Evolutionary conservation across 2,113 vertebrate genomes (phyloP).

Genomic region (Ardeotis arabs): DNA sequence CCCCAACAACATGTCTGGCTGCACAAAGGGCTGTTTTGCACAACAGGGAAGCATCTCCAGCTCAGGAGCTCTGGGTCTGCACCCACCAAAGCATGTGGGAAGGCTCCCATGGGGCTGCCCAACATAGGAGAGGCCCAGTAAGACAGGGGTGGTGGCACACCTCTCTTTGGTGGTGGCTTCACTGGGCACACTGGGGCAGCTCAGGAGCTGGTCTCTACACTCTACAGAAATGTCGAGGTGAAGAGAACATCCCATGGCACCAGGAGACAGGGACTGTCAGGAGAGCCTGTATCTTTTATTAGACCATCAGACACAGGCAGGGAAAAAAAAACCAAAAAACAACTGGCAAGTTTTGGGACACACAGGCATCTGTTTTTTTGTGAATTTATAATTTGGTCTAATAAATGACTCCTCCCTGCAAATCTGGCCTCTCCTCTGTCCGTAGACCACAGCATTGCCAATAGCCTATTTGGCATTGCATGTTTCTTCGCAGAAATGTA

Average conservation of each 20-base stretch:
- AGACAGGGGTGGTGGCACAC: too few relatives aligned
- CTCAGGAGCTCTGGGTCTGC: background rate
- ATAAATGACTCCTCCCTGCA: background rate
- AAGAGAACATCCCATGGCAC: background rate
- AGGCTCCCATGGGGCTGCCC: background rate
- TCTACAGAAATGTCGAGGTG: background rate
- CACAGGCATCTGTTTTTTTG: rapidly evolving
- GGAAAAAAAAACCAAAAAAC: background rate
- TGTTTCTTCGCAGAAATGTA: background rate
- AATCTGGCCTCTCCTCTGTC: background rate
- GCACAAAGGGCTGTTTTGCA: background rate
- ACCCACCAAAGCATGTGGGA: background rate
- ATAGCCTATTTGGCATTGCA: background rate
- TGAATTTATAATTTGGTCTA: background rate
- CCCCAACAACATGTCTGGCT: rapidly evolving
- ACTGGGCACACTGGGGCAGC: too few relatives aligned
- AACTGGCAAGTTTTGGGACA: background rate
- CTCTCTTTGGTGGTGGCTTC: too few relatives aligned
- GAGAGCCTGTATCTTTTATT: background rate
- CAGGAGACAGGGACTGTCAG: background rate
- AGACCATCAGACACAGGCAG: background rate
- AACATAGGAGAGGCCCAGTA: background rate
- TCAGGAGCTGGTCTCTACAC: background rate
- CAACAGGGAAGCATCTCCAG: too few relatives aligned
- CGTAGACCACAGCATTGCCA: background rate